Evolutionary conservation across 2,888 invertebrate species (phyloP), one percentile per base, ranked within the genome.

Genomic region (Limnephilus rhombicus): DNA sequence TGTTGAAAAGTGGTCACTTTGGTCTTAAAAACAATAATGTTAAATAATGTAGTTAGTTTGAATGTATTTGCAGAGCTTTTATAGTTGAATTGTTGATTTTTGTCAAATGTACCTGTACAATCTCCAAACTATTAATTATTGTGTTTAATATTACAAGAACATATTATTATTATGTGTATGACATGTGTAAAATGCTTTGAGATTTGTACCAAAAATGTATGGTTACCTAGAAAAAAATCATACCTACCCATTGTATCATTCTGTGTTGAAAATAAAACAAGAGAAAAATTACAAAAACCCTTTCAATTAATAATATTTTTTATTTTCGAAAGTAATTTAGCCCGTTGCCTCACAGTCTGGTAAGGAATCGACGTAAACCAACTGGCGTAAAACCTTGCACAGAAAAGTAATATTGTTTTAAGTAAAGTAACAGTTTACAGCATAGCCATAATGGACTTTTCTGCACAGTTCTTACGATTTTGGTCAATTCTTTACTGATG

Each of bases 131-230:
- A 83, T 37, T 83, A 68, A 68, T 68, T 68, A 68, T 68, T 68
- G 24, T 68, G 68, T 68, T 24, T 68, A n/a, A 68, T 68, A 68
- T 68, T 68, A 68, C 68, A 68, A 68, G 24, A 68, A 7, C 24
- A 68, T 18, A 37, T 34, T 37, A 18, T 24, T 68, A 68, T 34
- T 83, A 83, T 83, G 83, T 83, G 83, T 83, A 37, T 3, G 31
- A 83, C 83, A 68, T 68, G 24, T 68, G n/a, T 83, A 68, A 68
- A 68, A 83, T 91, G 91, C 91, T 86, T 86, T 68, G 91, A 86
- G 91, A 91, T 91, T 85, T 91, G 91, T 91, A 91, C 91, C 80
- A 86, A 91, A 86, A 90, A 86, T 83, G 90, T 90, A 37, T 83
- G 83, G 34, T 83, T 83, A 83, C 15, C 37, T 83, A 83, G 83